Conservation (phyloP, 2,113 vertebrate genomes). For the Boulengeromyrus knoepffleri region DNA sequence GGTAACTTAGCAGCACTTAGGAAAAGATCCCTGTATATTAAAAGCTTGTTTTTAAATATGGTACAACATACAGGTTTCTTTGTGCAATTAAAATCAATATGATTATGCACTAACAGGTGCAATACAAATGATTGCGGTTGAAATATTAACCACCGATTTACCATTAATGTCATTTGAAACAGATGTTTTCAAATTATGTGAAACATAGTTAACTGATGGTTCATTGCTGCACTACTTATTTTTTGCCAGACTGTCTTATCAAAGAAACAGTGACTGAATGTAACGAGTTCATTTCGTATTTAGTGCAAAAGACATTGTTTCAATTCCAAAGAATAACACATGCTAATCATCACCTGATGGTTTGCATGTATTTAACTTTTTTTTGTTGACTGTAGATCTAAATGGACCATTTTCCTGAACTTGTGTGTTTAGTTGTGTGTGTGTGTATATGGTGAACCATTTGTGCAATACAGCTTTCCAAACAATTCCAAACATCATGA, state of each 20-base stretch:
- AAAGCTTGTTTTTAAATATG: constrained; percentile 2
- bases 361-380: neutral
- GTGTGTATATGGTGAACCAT: neutral
- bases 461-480: neutral
- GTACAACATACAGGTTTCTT: neutral
- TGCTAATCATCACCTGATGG: neutral
- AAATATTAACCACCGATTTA: neutral
- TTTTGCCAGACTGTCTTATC: neutral
- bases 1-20: neutral
- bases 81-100: constrained; percentile 1
- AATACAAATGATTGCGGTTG: neutral
- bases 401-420: neutral
- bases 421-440: neutral
- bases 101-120: neutral
- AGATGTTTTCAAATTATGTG: neutral
- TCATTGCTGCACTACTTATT: neutral
- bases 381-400: neutral
- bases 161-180: neutral
- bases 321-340: neutral
- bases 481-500: neutral
- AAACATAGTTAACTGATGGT: neutral
- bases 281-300: neutral
- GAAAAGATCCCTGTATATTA: neutral
- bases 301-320: neutral
- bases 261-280: neutral